Evolutionary conservation across 1,140 invertebrate species (phyloP), one percentile per base, ranked within the genome.

Genomic region (Megalonaias nervosa): DNA sequence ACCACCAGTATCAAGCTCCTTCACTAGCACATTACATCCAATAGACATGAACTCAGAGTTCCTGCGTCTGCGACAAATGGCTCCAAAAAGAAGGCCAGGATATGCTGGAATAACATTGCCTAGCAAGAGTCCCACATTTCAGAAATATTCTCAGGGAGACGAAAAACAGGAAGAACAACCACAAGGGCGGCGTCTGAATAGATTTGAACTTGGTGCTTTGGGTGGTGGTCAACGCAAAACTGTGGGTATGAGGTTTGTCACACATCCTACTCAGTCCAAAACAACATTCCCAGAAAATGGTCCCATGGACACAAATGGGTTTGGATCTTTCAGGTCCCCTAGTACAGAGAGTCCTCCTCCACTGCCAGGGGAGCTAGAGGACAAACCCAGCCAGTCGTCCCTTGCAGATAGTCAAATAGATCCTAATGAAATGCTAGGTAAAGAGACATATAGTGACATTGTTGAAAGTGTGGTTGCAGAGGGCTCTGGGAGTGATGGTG

Each of bases 181-280:
- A 71, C 56, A 58, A 59, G 74, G n/a, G 13, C 67, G 17, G 56
- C 55, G 59, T 71, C 70, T 62, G 1, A 78, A 71, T 26, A 73
- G 31, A 64, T 69, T 78, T 19, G 76, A 78, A 38, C 64, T 78
- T 38, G 31, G 55, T 11, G 65, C 31, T 55, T 69, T 73, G 26
- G 38, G 58, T n/a, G 23, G 48, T 60, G 71, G 70, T 77, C 64
- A 19, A 21, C 74, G 71, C n/a, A 74, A 78, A 66, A 38, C 70
- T 61, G 86, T 72, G 94, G 95, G 79, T 61, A 79, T 85, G 21
- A 76, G 87, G 5, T 89, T 86, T 74, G 81, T 85, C 23, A 88
- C 87, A 17, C 87, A 87, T 73, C 86, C 87, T 14, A 85, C 86
- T 23, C 85, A 87, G 58, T 75, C 77, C 17, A 86, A 86, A 74